Evolutionary conservation across 2,888 invertebrate species (phyloP), one percentile per base, ranked within the genome.

Genomic region (Epinotia demarniana): DNA sequence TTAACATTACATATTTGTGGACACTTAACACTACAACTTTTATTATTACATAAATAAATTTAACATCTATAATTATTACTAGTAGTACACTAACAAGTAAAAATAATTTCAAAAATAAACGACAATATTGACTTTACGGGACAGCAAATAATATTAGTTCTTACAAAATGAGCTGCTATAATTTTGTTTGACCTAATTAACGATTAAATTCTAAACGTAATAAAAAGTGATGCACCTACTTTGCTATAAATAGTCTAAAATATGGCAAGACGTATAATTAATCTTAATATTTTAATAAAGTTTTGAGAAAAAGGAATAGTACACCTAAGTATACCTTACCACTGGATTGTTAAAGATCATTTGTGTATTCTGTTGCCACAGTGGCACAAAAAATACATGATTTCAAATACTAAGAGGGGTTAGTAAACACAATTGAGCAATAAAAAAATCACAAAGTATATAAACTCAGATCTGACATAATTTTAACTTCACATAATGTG

Each of bases 1-100:
- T 88, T 86, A 66, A 81, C 75, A 84, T 84, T 89, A 89, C 86
- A 87, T 85, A 85, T 86, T 87, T 88, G 86, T 88, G 86, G 85
- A 85, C 78, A 77, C 79, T 80, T 79, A 76, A 57, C 43, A 39
- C 72, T 70, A 77, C 68, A 77, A 66, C 77, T 77, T 60, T 60
- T 66, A 72, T 66, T 70, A 73, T 70, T 70, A 62, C 69, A 75
- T 75, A 75, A 75, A 75, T 75, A 75, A 71, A 61, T 55, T 53
- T 68, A 73, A 43, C 39, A 18, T 73, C 64, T 75, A 63, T 43
- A 16, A 43, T 63, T 71, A 66, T 12, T 19, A 57, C 43, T 72
- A 46, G 12, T 49, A 70, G 19, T 27, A 46, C 61, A 39, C 55
- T 63, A 63, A 49, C 69, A 49, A n/a, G 16, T 18, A 27, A 43